Evolutionary conservation across 2,113 vertebrate genomes (phyloP).

Genomic region (Opisthocomus hoazin): DNA sequence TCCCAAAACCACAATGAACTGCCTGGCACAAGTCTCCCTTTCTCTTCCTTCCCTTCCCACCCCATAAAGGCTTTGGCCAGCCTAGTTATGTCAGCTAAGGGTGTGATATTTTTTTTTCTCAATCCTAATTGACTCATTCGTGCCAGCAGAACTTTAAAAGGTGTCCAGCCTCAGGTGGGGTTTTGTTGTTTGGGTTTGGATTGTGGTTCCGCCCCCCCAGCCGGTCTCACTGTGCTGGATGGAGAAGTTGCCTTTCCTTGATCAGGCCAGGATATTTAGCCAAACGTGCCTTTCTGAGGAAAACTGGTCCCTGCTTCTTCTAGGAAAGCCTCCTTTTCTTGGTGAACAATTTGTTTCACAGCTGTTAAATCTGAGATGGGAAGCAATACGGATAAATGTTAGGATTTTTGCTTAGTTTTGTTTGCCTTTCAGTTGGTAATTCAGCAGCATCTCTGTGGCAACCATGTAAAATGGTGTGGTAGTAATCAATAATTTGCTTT

Average conservation of each 20-base stretch:
- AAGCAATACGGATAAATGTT: background rate
- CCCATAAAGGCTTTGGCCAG: background rate
- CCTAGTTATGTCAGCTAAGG: background rate
- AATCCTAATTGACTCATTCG: background rate
- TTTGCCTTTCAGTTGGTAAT: background rate
- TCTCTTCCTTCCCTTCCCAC: background rate
- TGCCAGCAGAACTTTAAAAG: background rate
- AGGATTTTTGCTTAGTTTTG: background rate
- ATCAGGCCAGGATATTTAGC: background rate
- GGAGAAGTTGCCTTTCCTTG: background rate
- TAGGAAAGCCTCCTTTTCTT: background rate
- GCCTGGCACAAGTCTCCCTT: background rate
- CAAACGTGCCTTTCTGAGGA: background rate
- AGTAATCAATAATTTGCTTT: background rate
- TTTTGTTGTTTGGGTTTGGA: background rate
- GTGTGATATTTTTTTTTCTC: background rate
- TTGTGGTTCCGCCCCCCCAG: background rate
- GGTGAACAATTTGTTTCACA: background rate
- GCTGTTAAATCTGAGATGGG: background rate
- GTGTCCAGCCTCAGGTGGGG: background rate
- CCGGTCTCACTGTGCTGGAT: background rate
- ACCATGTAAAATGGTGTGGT: background rate
- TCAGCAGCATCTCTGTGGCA: background rate
- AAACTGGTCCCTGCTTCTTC: background rate
- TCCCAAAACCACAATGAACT: background rate